Percentiles rank a stretch among this genome's conserved stretches.
phyloP scores from a whole-genome alignment of 2,797 vertebrate genomes.

The Streptopelia turtur region DNA sequence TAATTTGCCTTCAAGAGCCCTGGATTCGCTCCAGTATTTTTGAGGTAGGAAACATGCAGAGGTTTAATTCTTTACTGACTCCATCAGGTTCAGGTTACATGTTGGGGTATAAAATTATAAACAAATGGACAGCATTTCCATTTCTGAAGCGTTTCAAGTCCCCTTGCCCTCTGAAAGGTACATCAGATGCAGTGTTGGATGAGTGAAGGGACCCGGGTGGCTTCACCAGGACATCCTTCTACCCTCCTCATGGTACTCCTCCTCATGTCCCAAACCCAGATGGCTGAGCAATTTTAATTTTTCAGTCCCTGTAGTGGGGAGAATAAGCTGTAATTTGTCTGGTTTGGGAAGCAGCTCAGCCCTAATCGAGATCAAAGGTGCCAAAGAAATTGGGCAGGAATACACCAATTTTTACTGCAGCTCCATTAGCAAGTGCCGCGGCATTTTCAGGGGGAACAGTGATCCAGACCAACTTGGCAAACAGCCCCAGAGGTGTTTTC shows the following conservation, averaged over 20 bases:
- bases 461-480: neutral
- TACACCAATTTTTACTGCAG: neutral
- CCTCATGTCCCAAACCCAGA: neutral
- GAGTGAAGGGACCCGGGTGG: constrained; percentile 62
- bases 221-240: constrained; percentile 1
- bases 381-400: neutral
- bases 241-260: neutral
- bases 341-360: neutral
- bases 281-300: neutral
- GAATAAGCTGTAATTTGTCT: neutral
- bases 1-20: constrained; percentile 64
- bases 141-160: constrained; percentile 74
- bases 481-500: neutral
- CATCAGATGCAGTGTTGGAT: constrained; percentile 63
- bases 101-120: constrained; percentile 78
- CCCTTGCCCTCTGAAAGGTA: constrained; percentile 29
- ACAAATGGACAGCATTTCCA: constrained; percentile 81
- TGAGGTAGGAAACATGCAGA: constrained; percentile 63
- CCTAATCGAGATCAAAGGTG: neutral
- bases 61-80: constrained; percentile 63
- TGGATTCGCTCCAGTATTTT: constrained; percentile 75
- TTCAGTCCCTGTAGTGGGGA: neutral
- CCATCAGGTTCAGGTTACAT: constrained; percentile 79
- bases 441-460: neutral
- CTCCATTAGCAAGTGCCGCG: neutral